These are phyloP conservation scores for Mugil cephalus DNA, from an alignment of 2,113 vertebrate species.

Conservation along the genomic window DNA sequence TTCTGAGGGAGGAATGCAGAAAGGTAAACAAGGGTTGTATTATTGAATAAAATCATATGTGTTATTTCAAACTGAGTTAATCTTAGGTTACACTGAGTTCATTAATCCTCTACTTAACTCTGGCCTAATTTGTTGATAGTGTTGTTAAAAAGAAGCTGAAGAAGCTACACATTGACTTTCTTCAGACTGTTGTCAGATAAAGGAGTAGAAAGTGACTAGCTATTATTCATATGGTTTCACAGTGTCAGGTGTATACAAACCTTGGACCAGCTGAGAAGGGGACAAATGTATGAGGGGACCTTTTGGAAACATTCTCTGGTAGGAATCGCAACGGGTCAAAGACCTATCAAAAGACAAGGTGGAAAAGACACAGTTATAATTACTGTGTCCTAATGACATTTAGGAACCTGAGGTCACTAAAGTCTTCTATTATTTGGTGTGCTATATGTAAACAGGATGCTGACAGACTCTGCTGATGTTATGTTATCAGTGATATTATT, in stretches of 20 bases:
- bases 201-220: not conserved
- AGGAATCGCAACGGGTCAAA: slow-evolving; percentile 93
- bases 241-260: slow-evolving; percentile 62
- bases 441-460: fast-evolving
- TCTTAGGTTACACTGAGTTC: not conserved
- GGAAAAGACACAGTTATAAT: not conserved
- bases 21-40: not conserved
- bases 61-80: not conserved
- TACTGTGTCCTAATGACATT: too few relatives aligned
- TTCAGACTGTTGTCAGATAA: not conserved
- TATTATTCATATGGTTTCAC: not conserved
- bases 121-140: not conserved
- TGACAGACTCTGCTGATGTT: not conserved
- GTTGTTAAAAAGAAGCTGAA: not conserved
- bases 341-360: slow-evolving; percentile 74
- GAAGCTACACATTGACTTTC: not conserved
- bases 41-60: not conserved
- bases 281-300: slow-evolving; percentile 89
- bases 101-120: not conserved
- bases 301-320: slow-evolving; percentile 85
- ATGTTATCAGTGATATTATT: not conserved
- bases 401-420: not conserved
- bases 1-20: slow-evolving; percentile 78
- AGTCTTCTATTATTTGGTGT: not conserved
- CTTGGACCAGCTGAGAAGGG: slow-evolving; percentile 90